Percentiles rank a stretch among this genome's conserved stretches.
These are phyloP conservation scores for Panzeria rudis DNA, from an alignment of 2,888 invertebrate genomes.

Conservation along the genomic window DNA sequence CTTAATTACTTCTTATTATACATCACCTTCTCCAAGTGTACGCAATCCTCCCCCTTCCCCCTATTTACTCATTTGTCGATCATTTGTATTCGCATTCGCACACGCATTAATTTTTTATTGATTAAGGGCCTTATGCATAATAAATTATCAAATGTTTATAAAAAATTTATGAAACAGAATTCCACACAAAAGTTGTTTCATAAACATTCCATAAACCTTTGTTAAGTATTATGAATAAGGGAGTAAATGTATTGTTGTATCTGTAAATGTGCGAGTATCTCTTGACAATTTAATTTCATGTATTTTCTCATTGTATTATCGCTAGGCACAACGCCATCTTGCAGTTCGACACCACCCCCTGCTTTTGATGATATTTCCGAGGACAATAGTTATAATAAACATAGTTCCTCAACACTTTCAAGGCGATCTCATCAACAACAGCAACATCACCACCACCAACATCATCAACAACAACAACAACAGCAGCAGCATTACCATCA, in stretches of 20 bases:
- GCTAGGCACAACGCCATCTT: constrained; percentile 88
- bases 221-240: too few relatives aligned
- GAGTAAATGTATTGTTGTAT: too few relatives aligned
- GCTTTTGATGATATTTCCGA: constrained; percentile 92
- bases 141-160: too few relatives aligned
- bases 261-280: constrained; percentile 7
- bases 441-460: constrained; percentile 48
- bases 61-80: constrained; percentile 25
- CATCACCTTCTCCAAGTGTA: not conserved
- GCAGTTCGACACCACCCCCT: constrained; percentile 95
- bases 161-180: too few relatives aligned
- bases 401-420: constrained; percentile 80
- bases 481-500: constrained; percentile 41
- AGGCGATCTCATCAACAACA: constrained; percentile 78
- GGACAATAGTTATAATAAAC: constrained; percentile 82
- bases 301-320: constrained; percentile 78
- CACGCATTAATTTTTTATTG: not conserved
- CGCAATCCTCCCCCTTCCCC: not conserved
- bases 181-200: too few relatives aligned
- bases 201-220: too few relatives aligned
- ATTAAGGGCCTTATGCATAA: too few relatives aligned
- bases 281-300: constrained; percentile 40
- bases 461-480: constrained; percentile 32
- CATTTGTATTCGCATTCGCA: constrained; percentile 21
- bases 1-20: constrained; percentile 42